Base-by-base conservation (phyloP, 2,888 invertebrate genomes). In the Tinea trinotella region DNA sequence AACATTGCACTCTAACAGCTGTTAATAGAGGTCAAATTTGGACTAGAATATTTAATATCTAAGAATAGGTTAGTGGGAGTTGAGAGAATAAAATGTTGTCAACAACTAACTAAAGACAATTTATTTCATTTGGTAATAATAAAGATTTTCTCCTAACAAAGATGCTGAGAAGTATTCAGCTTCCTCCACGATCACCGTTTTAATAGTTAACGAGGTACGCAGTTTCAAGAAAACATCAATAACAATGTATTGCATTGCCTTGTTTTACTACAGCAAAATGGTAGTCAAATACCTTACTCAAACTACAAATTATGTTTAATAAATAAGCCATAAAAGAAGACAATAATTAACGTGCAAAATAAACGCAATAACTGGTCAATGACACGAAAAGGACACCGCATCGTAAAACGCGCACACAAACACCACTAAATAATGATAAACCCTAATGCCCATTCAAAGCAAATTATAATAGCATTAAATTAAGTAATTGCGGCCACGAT, bases 51-150 rank as follows among this genome's bases (percentile, higher is more conserved):
- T 71, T 71, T 76, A 70, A 73, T 71, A 68, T 72, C 68, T 69
- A 64, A 65, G 71, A 80, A 74, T 83, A 67, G 82, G 84, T 84
- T 78, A 84, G 80, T 82, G 71, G 79, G 77, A 18, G 13, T 17
- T 10, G 34, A 40, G 12, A 40, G 2, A 40, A 7, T 2, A 30
- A 30, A 30, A 30, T 30, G 1, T 30, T 30, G 30, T 30, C 30
- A 30, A 7, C 30, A 7, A 2, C 30, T 2, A 7, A 2, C 2
- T 2, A 10, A 30, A n/a, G n/a, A 30, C n/a, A 30, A 30, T 30
- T 30, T 10, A 30, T 10, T 30, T 30, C 30, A 30, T 10, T 30
- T 30, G n/a, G 30, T 30, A n/a, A n/a, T n/a, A n/a, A n/a, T n/a
- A n/a, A n/a, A n/a, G n/a, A n/a, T n/a, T n/a, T n/a, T n/a, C n/a